These are phyloP conservation scores for Halcyon smyrnensis DNA, from an alignment of 2,797 vertebrate genomes.

Conservation along the genomic window DNA sequence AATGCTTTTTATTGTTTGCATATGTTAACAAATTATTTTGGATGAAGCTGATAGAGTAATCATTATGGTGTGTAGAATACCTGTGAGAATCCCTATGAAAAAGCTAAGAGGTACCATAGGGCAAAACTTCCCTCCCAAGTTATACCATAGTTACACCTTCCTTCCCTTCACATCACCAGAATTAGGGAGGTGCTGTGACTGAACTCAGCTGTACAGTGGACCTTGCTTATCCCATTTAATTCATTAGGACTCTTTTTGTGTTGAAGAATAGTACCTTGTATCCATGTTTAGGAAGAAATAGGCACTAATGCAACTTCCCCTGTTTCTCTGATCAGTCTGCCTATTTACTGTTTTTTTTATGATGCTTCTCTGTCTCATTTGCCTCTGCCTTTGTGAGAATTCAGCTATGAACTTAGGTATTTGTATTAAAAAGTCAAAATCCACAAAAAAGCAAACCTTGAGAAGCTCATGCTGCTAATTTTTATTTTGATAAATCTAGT, in stretches of 20 bases:
- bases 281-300: neutral
- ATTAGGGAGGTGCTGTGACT: neutral
- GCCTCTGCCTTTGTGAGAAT: neutral
- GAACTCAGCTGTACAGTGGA: neutral
- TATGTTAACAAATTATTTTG: neutral
- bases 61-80: neutral
- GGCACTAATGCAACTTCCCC: neutral
- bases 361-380: neutral
- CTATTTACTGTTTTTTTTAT: neutral
- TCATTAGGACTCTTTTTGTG: neutral
- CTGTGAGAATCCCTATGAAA: neutral
- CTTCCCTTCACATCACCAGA: neutral
- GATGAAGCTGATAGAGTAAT: neutral
- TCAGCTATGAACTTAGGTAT: neutral
- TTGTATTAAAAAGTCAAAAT: conserved; percentile 10
- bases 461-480: conserved; percentile 41
- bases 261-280: neutral
- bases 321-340: neutral
- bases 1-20: neutral
- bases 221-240: neutral
- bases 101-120: neutral
- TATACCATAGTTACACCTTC: neutral
- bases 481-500: conserved; percentile 61
- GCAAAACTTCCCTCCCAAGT: neutral
- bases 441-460: conserved; percentile 30